phyloP scores from a whole-genome alignment of 2,888 invertebrate genomes.

The Drosophila aldrichi region DNA sequence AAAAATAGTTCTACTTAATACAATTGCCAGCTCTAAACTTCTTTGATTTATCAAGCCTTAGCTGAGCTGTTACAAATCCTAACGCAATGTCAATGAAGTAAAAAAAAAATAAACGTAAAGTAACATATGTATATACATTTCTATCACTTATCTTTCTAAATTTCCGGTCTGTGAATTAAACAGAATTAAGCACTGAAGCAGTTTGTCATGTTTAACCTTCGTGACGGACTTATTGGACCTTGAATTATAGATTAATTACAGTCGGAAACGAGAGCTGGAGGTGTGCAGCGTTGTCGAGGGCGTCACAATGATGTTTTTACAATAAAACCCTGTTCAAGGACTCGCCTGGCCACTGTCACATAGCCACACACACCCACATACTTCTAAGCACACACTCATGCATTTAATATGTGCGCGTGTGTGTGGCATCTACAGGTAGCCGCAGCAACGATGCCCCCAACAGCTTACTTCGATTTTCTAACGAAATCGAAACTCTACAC shows the following conservation, averaged over 20 bases:
- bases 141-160: constrained; percentile 23
- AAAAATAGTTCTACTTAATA: neutral
- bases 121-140: constrained; percentile 5
- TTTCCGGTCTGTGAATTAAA: constrained; percentile 16
- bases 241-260: constrained; percentile 79
- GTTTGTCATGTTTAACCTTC: constrained; percentile 71
- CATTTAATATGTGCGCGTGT: constrained; percentile 14
- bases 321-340: constrained; percentile 71
- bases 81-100: constrained; percentile 1
- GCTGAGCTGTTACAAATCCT: constrained; percentile 17
- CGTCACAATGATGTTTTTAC: constrained; percentile 48
- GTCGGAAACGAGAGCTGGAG: constrained; percentile 50
- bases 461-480: constrained; percentile 69
- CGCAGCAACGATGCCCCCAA: constrained; percentile 62
- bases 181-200: constrained; percentile 21
- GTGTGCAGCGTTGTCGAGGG: constrained; percentile 19
- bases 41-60: neutral
- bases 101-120: neutral
- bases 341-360: constrained; percentile 42
- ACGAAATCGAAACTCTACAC: constrained; percentile 78
- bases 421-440: constrained; percentile 82
- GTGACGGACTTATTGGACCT: constrained; percentile 67
- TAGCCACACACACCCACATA: constrained; percentile 6
- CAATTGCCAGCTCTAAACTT: neutral
- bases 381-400: constrained; percentile 2